These are phyloP conservation scores for Masticophis lateralis DNA, from an alignment of 2,797 vertebrate species.

Conservation along the genomic window DNA sequence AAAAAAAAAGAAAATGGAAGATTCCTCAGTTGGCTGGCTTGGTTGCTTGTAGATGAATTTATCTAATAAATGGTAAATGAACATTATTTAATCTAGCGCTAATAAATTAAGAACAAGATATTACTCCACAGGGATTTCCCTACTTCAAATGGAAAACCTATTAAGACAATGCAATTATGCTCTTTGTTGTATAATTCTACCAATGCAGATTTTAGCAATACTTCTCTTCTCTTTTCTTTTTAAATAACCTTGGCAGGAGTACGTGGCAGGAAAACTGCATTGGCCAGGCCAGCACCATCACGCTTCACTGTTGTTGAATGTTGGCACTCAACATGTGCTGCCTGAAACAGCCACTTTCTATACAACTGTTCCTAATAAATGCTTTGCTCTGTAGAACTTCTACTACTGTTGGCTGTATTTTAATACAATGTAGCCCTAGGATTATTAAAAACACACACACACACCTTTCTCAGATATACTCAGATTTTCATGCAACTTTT, in stretches of 20 bases:
- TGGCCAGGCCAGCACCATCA: not conserved
- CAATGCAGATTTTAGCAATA: not conserved
- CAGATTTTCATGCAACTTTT: not conserved
- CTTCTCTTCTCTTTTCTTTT: not conserved
- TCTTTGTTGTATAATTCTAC: not conserved
- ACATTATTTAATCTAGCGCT: not conserved
- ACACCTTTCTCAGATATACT: not conserved
- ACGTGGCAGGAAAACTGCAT: not conserved
- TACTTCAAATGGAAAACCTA: not conserved
- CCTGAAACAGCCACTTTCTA: not conserved
- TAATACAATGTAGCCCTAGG: not conserved
- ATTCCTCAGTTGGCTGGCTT: not conserved
- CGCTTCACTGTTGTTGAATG: not conserved
- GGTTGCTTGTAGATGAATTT: not conserved
- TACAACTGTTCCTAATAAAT: conserved; percentile 41
- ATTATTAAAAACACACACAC: not conserved
- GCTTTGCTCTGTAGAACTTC: not conserved
- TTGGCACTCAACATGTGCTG: not conserved
- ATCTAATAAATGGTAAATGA: not conserved
- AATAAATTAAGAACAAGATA: not conserved
- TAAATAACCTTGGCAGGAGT: not conserved
- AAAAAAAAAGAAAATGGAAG: not conserved
- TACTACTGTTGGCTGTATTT: not conserved
- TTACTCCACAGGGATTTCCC: not conserved
- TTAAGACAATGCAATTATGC: not conserved